Percentiles rank a stretch among this genome's conserved stretches.
phyloP scores from a whole-genome alignment of 2,113 vertebrate genomes.

The Willisornis vidua region DNA sequence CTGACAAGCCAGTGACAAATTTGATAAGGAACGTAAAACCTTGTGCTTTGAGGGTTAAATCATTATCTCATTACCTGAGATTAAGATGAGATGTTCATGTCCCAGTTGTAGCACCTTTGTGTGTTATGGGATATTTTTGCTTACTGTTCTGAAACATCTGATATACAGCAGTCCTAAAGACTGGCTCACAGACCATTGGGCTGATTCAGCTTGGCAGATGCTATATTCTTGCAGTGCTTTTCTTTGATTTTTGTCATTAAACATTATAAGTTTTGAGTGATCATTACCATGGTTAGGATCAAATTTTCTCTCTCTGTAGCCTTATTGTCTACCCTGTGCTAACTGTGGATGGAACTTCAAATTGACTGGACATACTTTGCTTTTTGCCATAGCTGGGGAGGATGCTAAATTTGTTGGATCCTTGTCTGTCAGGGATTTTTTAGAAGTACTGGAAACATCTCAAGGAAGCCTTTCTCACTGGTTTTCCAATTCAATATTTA shows the following conservation, averaged over 20 bases:
- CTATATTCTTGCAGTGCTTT: not conserved
- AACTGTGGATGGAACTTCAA: not conserved
- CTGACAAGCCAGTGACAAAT: not conserved
- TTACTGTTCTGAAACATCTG: not conserved
- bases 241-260: slow-evolving; percentile 34
- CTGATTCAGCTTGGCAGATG: slow-evolving; percentile 20
- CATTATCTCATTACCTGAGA: not conserved
- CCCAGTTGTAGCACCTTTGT: not conserved
- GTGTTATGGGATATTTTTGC: not conserved
- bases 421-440: not conserved
- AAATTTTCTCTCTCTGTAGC: not conserved
- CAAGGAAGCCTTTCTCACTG: not conserved
- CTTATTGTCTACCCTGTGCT: not conserved
- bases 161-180: not conserved
- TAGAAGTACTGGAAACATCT: not conserved
- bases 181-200: not conserved
- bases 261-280: not conserved
- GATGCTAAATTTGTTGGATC: not conserved
- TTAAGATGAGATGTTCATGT: not conserved
- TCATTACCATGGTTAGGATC: slow-evolving; percentile 2
- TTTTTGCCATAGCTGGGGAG: not conserved
- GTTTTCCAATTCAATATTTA: not conserved
- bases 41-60: not conserved
- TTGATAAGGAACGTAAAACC: not conserved
- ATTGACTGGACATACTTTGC: not conserved